Evolutionary conservation across 2,888 invertebrate genomes (phyloP).

Genomic region (Lutraria lutraria): DNA sequence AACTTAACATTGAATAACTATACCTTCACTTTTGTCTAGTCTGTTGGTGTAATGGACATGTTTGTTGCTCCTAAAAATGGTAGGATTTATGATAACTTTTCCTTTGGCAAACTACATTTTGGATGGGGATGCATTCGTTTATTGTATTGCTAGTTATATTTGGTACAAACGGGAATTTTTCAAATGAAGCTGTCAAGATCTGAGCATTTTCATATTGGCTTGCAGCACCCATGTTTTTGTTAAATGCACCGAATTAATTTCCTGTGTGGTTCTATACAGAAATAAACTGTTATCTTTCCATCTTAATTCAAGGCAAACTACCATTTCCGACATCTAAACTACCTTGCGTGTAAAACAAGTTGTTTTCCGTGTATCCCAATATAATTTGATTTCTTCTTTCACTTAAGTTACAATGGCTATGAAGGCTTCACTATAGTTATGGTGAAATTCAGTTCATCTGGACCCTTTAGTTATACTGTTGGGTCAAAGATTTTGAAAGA

Average conservation of each 20-base stretch:
- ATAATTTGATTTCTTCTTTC: background rate
- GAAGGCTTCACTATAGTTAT: background rate
- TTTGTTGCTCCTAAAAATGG: background rate
- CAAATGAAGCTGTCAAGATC: constrained; percentile 53
- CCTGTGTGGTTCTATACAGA: constrained; percentile 55
- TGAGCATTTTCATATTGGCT: constrained; percentile 57
- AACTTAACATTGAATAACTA: background rate
- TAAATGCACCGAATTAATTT: constrained; percentile 50
- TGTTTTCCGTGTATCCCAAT: constrained; percentile 25
- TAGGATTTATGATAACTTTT: background rate
- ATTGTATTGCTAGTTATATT: background rate
- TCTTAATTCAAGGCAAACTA: constrained; percentile 21
- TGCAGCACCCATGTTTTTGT: constrained; percentile 64
- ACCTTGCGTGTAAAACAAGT: constrained; percentile 21
- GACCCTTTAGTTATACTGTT: too few relatives aligned
- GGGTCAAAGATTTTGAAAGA: too few relatives aligned
- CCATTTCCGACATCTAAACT: constrained; percentile 9
- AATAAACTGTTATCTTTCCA: constrained; percentile 12
- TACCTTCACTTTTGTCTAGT: background rate
- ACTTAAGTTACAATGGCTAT: background rate
- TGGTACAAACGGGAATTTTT: background rate
- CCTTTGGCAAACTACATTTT: background rate
- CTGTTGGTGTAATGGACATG: background rate
- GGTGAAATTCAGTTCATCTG: too few relatives aligned
- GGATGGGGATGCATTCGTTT: background rate